These are phyloP conservation scores for Corvus hawaiiensis DNA, from an alignment of 2,113 vertebrate species.

Conservation along the genomic window DNA sequence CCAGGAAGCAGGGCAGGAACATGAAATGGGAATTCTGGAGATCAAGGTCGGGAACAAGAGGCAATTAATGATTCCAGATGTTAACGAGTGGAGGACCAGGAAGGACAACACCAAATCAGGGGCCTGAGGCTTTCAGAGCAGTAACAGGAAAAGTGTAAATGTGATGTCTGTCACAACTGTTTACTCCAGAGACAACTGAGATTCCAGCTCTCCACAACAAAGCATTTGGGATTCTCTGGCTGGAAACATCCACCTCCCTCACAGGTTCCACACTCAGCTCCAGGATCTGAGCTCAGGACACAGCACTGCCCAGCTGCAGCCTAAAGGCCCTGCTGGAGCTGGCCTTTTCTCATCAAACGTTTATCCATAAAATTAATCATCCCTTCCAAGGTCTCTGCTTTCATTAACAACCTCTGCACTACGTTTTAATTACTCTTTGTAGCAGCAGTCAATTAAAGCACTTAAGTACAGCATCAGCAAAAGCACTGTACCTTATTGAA, in stretches of 20 bases:
- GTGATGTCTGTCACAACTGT: fast-evolving
- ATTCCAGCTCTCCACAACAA: not conserved
- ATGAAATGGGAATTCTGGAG: not conserved
- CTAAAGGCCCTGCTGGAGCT: not conserved
- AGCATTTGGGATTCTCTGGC: not conserved
- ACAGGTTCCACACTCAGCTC: not conserved
- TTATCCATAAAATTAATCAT: not conserved
- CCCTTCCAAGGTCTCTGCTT: not conserved
- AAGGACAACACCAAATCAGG: not conserved
- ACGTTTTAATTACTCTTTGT: not conserved
- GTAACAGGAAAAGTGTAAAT: not conserved
- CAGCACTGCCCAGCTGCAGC: not conserved
- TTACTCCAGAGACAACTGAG: not conserved
- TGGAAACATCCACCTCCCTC: not conserved
- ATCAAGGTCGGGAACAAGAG: not conserved
- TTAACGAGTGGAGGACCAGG: not conserved
- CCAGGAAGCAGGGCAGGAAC: not conserved
- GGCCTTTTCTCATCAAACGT: not conserved
- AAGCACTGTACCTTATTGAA: slow-evolving; percentile 89
- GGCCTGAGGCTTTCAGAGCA: not conserved
- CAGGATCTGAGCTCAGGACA: not conserved
- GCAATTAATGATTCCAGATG: not conserved
- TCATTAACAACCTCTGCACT: not conserved
- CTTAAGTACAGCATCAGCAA: slow-evolving; percentile 32
- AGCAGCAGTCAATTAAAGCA: slow-evolving; percentile 13